A percentile compares a stretch with the other conserved stretches of the same genome.
Evolutionary conservation across 2,888 invertebrate species (phyloP).

Genomic region (Platypus cylindrus): DNA sequence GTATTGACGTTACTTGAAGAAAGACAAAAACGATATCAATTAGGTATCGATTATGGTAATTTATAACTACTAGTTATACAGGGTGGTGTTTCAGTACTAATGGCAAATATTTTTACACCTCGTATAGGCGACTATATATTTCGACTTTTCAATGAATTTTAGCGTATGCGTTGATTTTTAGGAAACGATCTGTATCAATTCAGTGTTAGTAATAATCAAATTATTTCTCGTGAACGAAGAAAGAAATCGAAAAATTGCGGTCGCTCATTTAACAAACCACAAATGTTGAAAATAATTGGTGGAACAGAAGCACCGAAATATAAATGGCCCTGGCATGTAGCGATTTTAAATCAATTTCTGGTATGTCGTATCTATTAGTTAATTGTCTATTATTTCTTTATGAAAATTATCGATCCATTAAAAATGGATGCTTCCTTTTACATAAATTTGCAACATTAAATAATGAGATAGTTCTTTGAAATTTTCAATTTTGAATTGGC

Average conservation of each 20-base stretch:
- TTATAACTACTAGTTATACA: not conserved
- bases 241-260: constrained; percentile 24
- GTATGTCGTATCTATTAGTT: constrained; percentile 43
- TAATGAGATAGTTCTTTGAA: too few relatives aligned
- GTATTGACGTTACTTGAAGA: constrained; percentile 34
- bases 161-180: not conserved
- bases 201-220: constrained; percentile 16
- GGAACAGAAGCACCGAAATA: constrained; percentile 67
- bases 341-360: constrained; percentile 71
- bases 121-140: not conserved
- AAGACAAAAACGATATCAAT: constrained; percentile 11
- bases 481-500: too few relatives aligned
- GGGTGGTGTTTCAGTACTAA: not conserved
- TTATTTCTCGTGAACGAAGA: constrained; percentile 14
- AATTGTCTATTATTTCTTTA: too few relatives aligned
- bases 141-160: not conserved
- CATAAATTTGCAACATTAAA: too few relatives aligned
- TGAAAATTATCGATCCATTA: too few relatives aligned
- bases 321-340: constrained; percentile 93
- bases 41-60: constrained; percentile 7
- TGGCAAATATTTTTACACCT: not conserved
- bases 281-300: constrained; percentile 72
- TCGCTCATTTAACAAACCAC: constrained; percentile 24
- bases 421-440: too few relatives aligned
- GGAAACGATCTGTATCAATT: constrained; percentile 16